phyloP scores from a whole-genome alignment of 2,113 vertebrate species.

The Perognathus longimembris region DNA sequence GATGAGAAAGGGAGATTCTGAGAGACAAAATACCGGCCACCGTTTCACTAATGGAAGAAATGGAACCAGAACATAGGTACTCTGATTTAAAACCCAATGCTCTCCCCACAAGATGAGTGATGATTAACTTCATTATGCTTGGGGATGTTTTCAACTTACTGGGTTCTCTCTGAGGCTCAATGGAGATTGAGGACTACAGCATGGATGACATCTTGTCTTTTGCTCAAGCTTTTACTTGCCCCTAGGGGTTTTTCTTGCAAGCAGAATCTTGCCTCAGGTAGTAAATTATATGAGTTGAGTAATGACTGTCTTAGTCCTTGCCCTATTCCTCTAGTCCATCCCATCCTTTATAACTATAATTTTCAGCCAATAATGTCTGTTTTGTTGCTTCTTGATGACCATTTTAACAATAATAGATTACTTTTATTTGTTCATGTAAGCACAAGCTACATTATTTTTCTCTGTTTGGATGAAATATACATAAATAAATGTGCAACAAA shows the following conservation, averaged over 20 bases:
- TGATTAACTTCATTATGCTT: neutral
- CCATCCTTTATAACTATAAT: neutral
- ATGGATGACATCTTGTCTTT: neutral
- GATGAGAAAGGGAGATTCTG: neutral
- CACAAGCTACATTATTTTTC: conserved; percentile 1
- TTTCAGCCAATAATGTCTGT: neutral
- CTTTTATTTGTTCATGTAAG: conserved; percentile 29
- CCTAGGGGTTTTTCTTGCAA: neutral
- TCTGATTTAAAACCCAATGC: neutral
- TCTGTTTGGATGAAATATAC: neutral
- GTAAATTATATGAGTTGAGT: neutral
- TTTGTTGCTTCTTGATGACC: neutral
- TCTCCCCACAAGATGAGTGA: neutral
- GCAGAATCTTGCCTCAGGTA: neutral
- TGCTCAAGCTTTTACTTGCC: neutral
- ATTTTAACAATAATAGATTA: conserved; percentile 13
- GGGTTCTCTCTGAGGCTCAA: neutral
- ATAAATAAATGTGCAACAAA: neutral
- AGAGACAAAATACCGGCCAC: neutral
- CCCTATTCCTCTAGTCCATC: neutral
- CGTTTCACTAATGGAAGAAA: neutral
- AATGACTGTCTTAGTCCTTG: neutral
- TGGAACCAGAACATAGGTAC: neutral
- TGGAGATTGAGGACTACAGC: neutral
- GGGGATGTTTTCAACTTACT: neutral